Conservation (phyloP, 1,140 invertebrate species). For the Ephestia elutella region DNA sequence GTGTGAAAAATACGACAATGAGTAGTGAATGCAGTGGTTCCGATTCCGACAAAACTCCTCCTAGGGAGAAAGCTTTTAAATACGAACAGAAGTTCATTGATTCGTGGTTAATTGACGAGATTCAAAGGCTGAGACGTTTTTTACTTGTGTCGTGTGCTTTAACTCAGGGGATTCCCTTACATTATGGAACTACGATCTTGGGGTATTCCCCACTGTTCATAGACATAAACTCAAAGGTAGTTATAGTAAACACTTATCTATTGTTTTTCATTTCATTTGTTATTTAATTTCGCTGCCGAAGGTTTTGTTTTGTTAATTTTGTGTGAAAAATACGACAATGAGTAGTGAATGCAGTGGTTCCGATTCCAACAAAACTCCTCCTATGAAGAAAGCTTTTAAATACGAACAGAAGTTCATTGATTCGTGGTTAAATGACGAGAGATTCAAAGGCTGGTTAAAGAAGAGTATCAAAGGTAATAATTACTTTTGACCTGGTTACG, state of each 20-base stretch:
- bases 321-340: too few relatives aligned
- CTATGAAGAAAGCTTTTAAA: slow-evolving; percentile 22
- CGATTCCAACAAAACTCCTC: slow-evolving; percentile 18
- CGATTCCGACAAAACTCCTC: slow-evolving; percentile 18
- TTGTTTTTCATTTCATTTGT: too few relatives aligned
- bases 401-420: slow-evolving; percentile 27
- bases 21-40: slow-evolving; percentile 13
- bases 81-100: slow-evolving; percentile 27
- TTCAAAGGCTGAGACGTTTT: slow-evolving; percentile 27
- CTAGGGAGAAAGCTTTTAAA: slow-evolving; percentile 21
- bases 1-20: too few relatives aligned
- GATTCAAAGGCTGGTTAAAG: slow-evolving; percentile 27
- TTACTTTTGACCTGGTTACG: too few relatives aligned
- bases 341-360: slow-evolving; percentile 13
- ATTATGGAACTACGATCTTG: too few relatives aligned
- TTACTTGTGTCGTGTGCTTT: too few relatives aligned
- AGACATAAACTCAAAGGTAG: too few relatives aligned
- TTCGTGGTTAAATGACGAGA: slow-evolving; percentile 29
- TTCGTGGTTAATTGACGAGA: slow-evolving; percentile 28
- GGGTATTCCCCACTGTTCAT: too few relatives aligned
- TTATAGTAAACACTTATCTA: too few relatives aligned
- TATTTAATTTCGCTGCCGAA: too few relatives aligned
- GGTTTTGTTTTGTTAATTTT: too few relatives aligned
- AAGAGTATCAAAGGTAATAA: slow-evolving; percentile 22
- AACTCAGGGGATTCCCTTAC: too few relatives aligned